Base-by-base conservation (phyloP, 2,113 vertebrate species). In the Psettodes erumei region DNA sequence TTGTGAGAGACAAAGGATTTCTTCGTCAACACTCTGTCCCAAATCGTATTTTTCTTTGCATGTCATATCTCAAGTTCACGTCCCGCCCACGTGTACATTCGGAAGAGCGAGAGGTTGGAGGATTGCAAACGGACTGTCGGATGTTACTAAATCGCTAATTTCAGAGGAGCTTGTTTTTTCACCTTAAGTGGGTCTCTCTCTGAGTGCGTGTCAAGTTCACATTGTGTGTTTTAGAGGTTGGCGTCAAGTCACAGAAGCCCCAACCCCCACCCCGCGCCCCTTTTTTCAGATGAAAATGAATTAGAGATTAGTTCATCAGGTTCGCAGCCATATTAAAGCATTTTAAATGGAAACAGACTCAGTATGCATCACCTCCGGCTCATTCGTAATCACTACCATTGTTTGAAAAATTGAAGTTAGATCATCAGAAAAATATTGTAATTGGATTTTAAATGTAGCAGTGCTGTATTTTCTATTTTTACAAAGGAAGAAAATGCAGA, bases 61-160 rank as follows among this genome's bases (percentile, higher is more conserved):
- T n/a, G n/a, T n/a, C n/a, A n/a, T 9, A 33, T 68, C 19, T 40
- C 8, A 42, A 45, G 10, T 21, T 1, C 53, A 60, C 27, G 12
- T 1, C 25, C 4, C 21, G 21, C 37, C 27, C 13, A 47, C 42
- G n/a, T n/a, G 21, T 19, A n/a, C 19, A 51, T 16, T 13, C 40
- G 30, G 13, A 64, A 37, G 40, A 67, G 42, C 9, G 48, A 63
- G 77, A 48, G 53, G 59, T 65, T 27, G 77, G 69, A 75, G 62
- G n/a, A n/a, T n/a, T n/a, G 53, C 78, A 75, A 72, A 75, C 33
- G 30, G 30, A 30, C 27, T 47, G 51, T 73, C 4, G 2, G 27
- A 71, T 66, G 42, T 71, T 59, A 63, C 62, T n/a, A 35, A 4
- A 30, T 67, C 33, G 54, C 43, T 67, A 13, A 82, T 71, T 80